Conservation (phyloP, 2,888 invertebrate species). For the Thymelicus sylvestris region DNA sequence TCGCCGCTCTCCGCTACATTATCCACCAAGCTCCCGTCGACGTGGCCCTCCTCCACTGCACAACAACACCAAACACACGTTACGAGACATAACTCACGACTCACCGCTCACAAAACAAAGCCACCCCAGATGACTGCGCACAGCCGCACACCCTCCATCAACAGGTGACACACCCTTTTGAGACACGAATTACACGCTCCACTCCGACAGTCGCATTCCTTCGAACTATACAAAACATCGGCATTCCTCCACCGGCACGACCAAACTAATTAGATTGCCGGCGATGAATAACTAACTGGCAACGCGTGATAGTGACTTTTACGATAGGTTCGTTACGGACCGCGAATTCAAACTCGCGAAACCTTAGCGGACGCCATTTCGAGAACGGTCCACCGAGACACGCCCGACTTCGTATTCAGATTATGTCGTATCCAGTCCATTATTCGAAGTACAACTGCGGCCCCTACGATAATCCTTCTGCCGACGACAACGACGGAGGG, state of each 20-base stretch:
- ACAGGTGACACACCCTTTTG: conserved; percentile 80
- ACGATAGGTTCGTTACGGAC: conserved; percentile 67
- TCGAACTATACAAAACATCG: conserved; percentile 8
- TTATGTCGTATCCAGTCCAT: conserved; percentile 41
- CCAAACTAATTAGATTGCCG: conserved; percentile 46
- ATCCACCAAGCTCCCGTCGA: conserved; percentile 85
- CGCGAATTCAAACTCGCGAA: conserved; percentile 76
- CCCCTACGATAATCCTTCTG: conserved; percentile 68
- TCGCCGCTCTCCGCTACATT: conserved; percentile 91
- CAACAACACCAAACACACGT: conserved; percentile 58
- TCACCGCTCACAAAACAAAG: conserved; percentile 32
- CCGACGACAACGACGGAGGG: conserved; percentile 62
- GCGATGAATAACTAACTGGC: conserved; percentile 52
- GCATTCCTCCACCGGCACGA: conserved; percentile 39
- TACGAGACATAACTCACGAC: conserved; percentile 21
- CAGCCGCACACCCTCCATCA: conserved; percentile 57
- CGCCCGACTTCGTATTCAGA: conserved; percentile 61
- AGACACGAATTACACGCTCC: conserved; percentile 24
- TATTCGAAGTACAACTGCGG: conserved; percentile 48
- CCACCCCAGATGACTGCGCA: conserved; percentile 41
- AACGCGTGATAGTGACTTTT: conserved; percentile 60
- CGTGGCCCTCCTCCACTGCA: conserved; percentile 78
- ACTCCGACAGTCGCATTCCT: neutral
- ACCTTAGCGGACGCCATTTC: conserved; percentile 80
- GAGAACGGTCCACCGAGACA: conserved; percentile 67